Evolutionary conservation across 2,797 vertebrate genomes (phyloP).

Genomic region (Eremophila alpestris): DNA sequence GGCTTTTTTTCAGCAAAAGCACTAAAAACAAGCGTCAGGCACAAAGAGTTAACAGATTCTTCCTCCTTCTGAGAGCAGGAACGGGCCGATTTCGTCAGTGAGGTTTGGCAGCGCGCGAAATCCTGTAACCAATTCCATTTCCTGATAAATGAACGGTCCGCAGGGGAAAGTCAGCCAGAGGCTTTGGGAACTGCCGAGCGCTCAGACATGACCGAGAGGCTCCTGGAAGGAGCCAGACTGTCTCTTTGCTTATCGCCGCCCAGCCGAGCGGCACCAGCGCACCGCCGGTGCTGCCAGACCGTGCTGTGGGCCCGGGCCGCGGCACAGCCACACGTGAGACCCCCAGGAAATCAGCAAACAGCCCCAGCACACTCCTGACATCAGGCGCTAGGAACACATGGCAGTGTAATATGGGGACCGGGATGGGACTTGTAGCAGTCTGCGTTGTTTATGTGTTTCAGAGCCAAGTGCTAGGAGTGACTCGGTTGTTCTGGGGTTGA

Average conservation of each 20-base stretch:
- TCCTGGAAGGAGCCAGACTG: constrained; percentile 87
- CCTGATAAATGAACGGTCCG: constrained; percentile 81
- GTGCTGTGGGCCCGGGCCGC: constrained; percentile 36
- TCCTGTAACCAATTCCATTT: constrained; percentile 82
- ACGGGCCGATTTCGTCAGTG: constrained; percentile 73
- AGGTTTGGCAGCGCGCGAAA: constrained; percentile 78
- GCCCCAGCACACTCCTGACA: neutral
- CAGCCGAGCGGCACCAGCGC: constrained; percentile 78
- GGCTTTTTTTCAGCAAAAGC: neutral
- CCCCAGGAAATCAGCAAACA: neutral
- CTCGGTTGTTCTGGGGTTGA: neutral
- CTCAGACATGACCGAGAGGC: constrained; percentile 72
- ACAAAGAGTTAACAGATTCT: constrained; percentile 59
- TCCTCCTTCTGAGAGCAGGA: constrained; percentile 58
- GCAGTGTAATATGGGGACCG: neutral
- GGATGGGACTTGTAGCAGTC: neutral
- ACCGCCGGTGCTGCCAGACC: constrained; percentile 77
- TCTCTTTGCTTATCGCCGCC: constrained; percentile 85
- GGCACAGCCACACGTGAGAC: neutral
- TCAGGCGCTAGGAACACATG: neutral
- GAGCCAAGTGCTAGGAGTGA: constrained; percentile 14
- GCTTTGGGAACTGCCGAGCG: constrained; percentile 71
- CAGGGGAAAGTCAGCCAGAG: constrained; percentile 76
- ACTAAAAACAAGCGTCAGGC: neutral
- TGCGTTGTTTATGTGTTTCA: neutral